Base-by-base conservation (phyloP, 2,797 vertebrate species). In the Molossus molossus region DNA sequence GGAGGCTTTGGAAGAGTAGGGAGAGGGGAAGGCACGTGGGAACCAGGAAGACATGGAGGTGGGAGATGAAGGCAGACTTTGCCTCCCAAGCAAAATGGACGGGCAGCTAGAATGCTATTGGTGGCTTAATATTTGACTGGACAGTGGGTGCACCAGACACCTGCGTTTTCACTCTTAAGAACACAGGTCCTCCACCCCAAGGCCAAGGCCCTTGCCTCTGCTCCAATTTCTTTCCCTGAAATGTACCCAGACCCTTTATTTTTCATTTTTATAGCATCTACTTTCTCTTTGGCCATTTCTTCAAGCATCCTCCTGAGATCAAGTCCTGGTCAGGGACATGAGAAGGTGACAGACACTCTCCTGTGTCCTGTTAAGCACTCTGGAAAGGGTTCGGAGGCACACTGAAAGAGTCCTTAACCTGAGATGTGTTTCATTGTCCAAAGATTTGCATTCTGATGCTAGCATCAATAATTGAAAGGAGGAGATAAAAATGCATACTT, bases 251-350 rank as follows among this genome's bases (percentile, higher is more conserved):
- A 45, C 33, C 9, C 14, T 3, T 13, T 77, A 20, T 10, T 77
- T 57, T 75, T 48, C 25, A 40, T 73, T 58, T 37, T 70, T 45
- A 12, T 20, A 72, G 62, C 23, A 80, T 40, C 20, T 57, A 14
- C 29, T 15, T 89, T 94, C 64, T 85, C 53, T 93, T 21, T 33
- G 67, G 50, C 40, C 29, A 86, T 85, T 91, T 73, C 81, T 79
- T 69, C 33, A 80, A 70, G 4, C 2, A 5, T 48, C 45, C 15
- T 29, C 17, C 37, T 72, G 25, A 80, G 60, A 90, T 3, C 9
- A 64, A 5, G 23, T 3, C 10, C 70, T 55, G 14, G 14, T 55
- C 33, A 67, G 25, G 53, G 58, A 75, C 15, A 12, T 2, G 11
- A 53, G 40, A 83, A 92, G 2, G 40, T 25, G 18, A 67, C 23